Percentiles rank a stretch among this genome's conserved stretches.
phyloP scores from a whole-genome alignment of 2,113 vertebrate species.

The Phyllostomus hastatus region DNA sequence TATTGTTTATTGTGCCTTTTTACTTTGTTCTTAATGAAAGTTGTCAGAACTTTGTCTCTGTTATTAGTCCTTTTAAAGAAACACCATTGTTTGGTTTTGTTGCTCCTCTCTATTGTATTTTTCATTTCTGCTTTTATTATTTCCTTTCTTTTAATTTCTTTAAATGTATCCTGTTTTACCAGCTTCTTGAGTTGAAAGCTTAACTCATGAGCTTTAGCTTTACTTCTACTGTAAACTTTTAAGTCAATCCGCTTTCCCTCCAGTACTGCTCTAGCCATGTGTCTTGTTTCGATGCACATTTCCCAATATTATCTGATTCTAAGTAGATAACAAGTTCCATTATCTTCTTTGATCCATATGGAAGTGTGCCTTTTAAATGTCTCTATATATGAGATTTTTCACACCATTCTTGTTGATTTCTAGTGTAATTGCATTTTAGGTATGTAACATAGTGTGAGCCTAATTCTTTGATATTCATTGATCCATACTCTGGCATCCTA shows the following conservation, averaged over 20 bases:
- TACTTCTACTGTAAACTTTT: not conserved
- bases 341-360: not conserved
- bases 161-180: not conserved
- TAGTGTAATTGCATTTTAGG: not conserved
- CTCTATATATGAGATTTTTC: not conserved
- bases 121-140: not conserved
- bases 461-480: not conserved
- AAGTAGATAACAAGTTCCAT: constrained; percentile 2
- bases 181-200: not conserved
- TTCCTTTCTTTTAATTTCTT: constrained; percentile 20
- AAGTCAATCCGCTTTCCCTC: not conserved
- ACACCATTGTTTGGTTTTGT: not conserved
- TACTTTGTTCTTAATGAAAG: not conserved
- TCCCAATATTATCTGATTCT: not conserved
- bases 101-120: not conserved
- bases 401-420: not conserved
- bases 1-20: not conserved
- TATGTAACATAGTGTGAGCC: not conserved
- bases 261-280: not conserved
- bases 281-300: not conserved
- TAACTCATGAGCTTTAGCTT: not conserved
- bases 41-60: not conserved
- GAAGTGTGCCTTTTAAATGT: not conserved
- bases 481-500: not conserved
- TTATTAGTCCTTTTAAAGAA: not conserved